Conservation (phyloP, 1,140 invertebrate genomes). For the Bombus haemorrhoidalis region DNA sequence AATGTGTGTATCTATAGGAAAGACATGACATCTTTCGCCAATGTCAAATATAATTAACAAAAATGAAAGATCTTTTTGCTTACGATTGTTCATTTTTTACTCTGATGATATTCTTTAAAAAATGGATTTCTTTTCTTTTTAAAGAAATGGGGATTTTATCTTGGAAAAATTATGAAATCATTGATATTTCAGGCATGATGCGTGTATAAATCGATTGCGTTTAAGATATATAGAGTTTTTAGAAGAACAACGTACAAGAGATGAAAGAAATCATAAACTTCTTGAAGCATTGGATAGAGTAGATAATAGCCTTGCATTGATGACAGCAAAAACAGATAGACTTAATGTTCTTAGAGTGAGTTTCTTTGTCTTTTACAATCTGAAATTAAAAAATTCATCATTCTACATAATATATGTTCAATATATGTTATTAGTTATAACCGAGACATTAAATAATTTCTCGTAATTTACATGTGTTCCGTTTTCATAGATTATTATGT, state of each 20-base stretch:
- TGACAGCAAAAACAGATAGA: conserved; percentile 85
- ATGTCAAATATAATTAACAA: conserved; percentile 2
- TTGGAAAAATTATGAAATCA: neutral
- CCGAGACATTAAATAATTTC: neutral
- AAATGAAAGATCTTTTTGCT: neutral
- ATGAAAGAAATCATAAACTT: conserved; percentile 85
- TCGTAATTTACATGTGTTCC: neutral
- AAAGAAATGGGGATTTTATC: neutral
- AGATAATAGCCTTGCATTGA: conserved; percentile 83
- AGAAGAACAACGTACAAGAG: conserved; percentile 84
- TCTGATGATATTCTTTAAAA: neutral
- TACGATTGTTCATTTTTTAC: neutral
- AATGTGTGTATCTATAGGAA: neutral
- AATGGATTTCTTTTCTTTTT: neutral
- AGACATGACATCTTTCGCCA: conserved; percentile 26
- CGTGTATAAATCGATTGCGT: conserved; percentile 82
- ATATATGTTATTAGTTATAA: neutral
- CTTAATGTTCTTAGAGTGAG: conserved; percentile 84
- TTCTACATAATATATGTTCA: neutral
- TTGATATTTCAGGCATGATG: conserved; percentile 75
- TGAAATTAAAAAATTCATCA: neutral
- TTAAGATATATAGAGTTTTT: conserved; percentile 85
- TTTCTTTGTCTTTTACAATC: conserved; percentile 9
- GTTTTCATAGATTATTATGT: neutral
- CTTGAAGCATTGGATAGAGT: conserved; percentile 84